These are phyloP conservation scores for Lepidochrysops patricia DNA, from an alignment of 2,888 invertebrate genomes.

Conservation along the genomic window DNA sequence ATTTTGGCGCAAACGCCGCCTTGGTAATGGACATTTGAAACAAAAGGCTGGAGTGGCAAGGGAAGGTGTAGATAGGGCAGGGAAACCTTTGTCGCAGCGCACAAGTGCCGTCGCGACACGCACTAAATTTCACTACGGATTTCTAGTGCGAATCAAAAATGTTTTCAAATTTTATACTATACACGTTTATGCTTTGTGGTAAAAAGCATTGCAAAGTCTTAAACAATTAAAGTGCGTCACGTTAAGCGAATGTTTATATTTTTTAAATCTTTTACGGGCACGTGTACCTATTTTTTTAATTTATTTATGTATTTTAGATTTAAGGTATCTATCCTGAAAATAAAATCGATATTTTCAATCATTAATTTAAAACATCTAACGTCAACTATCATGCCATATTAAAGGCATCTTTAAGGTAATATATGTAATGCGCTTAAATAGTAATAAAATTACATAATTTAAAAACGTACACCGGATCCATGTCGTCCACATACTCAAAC, in stretches of 20 bases:
- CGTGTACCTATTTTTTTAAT: too few relatives aligned
- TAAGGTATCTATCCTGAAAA: too few relatives aligned
- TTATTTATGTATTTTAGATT: too few relatives aligned
- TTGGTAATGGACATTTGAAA: conserved; percentile 42
- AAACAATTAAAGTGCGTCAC: too few relatives aligned
- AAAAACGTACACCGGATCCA: neutral
- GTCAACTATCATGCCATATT: too few relatives aligned
- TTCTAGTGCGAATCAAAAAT: conserved; percentile 1
- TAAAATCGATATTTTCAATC: too few relatives aligned
- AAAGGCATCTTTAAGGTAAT: too few relatives aligned
- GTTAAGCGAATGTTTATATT: too few relatives aligned
- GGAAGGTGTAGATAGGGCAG: conserved; percentile 49
- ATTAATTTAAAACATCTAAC: too few relatives aligned
- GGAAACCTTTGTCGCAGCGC: conserved; percentile 42
- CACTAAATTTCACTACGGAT: conserved; percentile 8
- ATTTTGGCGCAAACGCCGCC: conserved; percentile 40
- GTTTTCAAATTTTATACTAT: neutral
- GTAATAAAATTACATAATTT: too few relatives aligned
- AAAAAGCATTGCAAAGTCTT: neutral
- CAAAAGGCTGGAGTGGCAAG: conserved; percentile 39
- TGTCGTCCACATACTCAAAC: neutral
- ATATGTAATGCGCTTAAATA: too few relatives aligned
- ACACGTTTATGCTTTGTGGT: neutral
- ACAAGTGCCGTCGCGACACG: conserved; percentile 19
- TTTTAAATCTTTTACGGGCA: too few relatives aligned